Percentiles rank a stretch among this genome's conserved stretches.
Evolutionary conservation across 2,113 vertebrate species (phyloP).

Genomic region (Leiothrix lutea): DNA sequence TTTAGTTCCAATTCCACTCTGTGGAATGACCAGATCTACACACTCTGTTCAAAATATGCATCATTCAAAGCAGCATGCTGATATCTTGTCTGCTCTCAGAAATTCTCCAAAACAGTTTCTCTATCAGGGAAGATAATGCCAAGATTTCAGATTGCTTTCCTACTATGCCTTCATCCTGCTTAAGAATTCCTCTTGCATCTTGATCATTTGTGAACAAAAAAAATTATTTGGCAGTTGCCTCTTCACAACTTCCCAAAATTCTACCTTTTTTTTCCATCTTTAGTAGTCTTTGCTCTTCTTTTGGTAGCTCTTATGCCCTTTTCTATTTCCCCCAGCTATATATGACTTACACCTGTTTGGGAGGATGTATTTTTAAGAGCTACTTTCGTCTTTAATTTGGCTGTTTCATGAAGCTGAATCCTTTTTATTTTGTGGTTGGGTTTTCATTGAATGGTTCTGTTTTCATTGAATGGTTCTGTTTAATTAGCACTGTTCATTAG

Average conservation of each 20-base stretch:
- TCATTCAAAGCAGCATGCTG: neutral
- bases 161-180: neutral
- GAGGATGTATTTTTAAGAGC: neutral
- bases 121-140: neutral
- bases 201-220: neutral
- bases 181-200: neutral
- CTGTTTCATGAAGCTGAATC: neutral
- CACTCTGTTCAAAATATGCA: neutral
- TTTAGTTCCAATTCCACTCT: neutral
- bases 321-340: neutral
- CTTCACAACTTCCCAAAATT: neutral
- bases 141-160: neutral
- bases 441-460: constrained; percentile 22
- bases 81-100: neutral
- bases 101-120: neutral
- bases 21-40: neutral
- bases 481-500: constrained; percentile 44
- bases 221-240: neutral
- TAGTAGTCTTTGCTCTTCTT: neutral
- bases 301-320: neutral
- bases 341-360: neutral
- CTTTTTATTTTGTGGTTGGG: neutral
- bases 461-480: constrained; percentile 34
- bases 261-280: neutral
- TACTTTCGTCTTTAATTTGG: neutral